Evolutionary conservation across 2,888 invertebrate species (phyloP).

Genomic region (Drosophila parthenogenetica): DNA sequence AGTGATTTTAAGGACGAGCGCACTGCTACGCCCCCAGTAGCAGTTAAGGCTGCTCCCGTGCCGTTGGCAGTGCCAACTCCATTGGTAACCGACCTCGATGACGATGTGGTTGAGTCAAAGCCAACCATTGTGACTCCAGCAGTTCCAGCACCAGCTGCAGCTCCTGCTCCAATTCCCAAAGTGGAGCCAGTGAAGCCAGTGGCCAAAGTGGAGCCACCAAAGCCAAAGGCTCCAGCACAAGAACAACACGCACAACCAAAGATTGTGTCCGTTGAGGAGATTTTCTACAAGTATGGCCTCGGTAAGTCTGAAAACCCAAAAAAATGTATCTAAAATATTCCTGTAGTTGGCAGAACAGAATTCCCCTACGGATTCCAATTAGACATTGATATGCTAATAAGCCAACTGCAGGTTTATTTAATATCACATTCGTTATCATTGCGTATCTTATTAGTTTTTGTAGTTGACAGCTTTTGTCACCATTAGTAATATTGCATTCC

Average conservation of each 20-base stretch:
- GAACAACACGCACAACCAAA: constrained; percentile 68
- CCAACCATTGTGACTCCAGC: constrained; percentile 43
- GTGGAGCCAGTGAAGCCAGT: constrained; percentile 54
- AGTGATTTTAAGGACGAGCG: constrained; percentile 84
- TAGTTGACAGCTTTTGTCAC: constrained; percentile 26
- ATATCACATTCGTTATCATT: constrained; percentile 33
- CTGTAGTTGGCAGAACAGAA: too few relatives aligned
- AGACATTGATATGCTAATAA: not conserved
- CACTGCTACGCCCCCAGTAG: constrained; percentile 60
- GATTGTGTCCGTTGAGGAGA: constrained; percentile 87
- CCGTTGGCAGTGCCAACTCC: constrained; percentile 26
- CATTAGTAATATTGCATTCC: constrained; percentile 5
- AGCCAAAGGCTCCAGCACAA: constrained; percentile 34
- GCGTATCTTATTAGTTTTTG: constrained; percentile 46
- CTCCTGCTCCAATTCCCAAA: constrained; percentile 25
- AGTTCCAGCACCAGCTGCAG: not conserved
- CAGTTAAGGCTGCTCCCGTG: constrained; percentile 18
- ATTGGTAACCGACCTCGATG: constrained; percentile 78
- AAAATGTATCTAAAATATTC: not conserved
- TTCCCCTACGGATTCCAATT: not conserved
- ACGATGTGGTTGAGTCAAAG: constrained; percentile 68
- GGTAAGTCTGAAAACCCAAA: constrained; percentile 85
- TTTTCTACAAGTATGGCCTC: constrained; percentile 88
- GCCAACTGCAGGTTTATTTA: constrained; percentile 34
- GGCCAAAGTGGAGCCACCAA: constrained; percentile 60